Base-by-base conservation (phyloP, 2,888 invertebrate genomes). In the Tachina lurida region DNA sequence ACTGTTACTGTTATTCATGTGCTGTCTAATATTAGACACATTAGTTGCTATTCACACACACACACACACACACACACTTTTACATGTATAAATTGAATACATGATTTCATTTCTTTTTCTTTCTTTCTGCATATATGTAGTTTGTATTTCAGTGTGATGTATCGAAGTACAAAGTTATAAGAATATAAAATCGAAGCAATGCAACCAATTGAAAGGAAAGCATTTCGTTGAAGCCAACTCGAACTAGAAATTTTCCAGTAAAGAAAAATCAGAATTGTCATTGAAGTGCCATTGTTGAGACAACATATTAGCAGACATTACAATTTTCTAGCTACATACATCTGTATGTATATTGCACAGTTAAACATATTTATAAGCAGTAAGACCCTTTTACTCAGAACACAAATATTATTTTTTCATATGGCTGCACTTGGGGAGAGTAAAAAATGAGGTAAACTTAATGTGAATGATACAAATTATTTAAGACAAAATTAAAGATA, bases 211-310 rank as follows among this genome's bases (percentile, higher is more conserved):
- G 17, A 67, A 74, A 58, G 39, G 58, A 76, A 74, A 65, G 65
- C 65, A 73, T 65, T 80, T 73, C 73, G 65, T 58, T 80, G 67
- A 65, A 22, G 39, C 56, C 71, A 73, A 65, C 13, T 58, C n/a
- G 56, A 41, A 47, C 19, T 54, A 15, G 67, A 74, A 68, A 54
- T 74, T 31, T 58, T 80, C 49, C 31, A 62, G 45, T 68, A 56
- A 70, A 60, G 17, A 15, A 45, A 68, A 81, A 70, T 63, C 70
- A 76, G 58, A 76, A 70, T 62, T 17, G 76, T 82, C 62, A 54
- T 82, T 76, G 68, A 82, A 75, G 41, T 68, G 63, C 4, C 70
- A 76, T 76, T 76, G 70, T 68, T 60, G 45, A 12, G 22, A 10
- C 12, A 8, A 19, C 19, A 63, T 75, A 75, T 70, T 68, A 62